Evolutionary conservation across 1,140 invertebrate genomes (phyloP), one percentile per base, ranked within the genome.

Genomic region (Colletes gigas): DNA sequence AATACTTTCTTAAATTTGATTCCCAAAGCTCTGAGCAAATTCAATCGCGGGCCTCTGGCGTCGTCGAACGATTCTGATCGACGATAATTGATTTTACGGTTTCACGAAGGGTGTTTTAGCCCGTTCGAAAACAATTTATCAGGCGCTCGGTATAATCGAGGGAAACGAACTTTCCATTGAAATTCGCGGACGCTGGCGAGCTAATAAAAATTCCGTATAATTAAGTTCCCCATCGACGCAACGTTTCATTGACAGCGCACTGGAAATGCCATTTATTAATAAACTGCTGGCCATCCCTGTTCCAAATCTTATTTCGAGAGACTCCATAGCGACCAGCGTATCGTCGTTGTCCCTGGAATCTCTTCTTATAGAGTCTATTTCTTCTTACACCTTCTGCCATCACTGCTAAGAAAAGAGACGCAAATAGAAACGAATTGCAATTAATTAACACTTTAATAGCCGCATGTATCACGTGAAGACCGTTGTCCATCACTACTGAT

Each of bases 351-450:
- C 8, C n/a, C 44, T 47, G 54, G 39, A 68, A 83, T 83, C 83
- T 76, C 47, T 30, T 30, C 30, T 30, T 30, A 30, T 30, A 30
- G 30, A 30, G 30, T 30, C 30, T 30, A 2, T 30, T 2, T 30
- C 30, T 78, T 66, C 83, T 77, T 74, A 78, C 39, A 69, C 47
- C 66, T 71, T 79, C 57, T 8, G 60, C 62, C 47, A 44, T 85
- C 59, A 68, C 59, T 17, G 15, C 21, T 78, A 41, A 68, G 63
- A 84, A 60, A 60, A 63, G 21, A 71, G 60, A 57, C 21, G 52
- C 50, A 69, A 66, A 78, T 44, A 76, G 78, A 85, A 60, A 70
- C 68, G 66, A 66, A 59, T n/a, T 39, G 17, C 52, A 78, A 86
- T 82, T 78, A 71, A 66, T 78, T 15, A n/a, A n/a, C n/a, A n/a